Base-by-base conservation (phyloP, 2,888 invertebrate species). In the Vesta saturnalis region DNA sequence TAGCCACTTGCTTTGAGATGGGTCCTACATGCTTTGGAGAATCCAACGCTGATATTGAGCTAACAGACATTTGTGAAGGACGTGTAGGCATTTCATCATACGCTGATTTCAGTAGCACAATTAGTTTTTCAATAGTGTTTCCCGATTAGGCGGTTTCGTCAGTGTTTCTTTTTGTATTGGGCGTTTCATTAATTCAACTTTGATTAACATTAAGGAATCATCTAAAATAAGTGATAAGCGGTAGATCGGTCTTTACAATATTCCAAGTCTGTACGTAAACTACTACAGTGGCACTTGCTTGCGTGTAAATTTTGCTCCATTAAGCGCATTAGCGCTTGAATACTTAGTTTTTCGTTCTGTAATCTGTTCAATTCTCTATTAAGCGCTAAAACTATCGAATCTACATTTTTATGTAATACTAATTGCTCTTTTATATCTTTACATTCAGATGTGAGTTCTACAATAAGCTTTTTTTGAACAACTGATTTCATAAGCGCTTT, bases 11-110 rank as follows among this genome's bases (percentile, higher is more conserved):
- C 76, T 88, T 89, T 0, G 90, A 90, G 69, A 91, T 83, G 72
- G 91, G 90, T 6, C 91, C 91, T 67, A 91, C 86, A 79, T 90
- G 90, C 10, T 91, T 91, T 72, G 88, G 87, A 57, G 86, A 84
- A 74, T 92, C 91, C 18, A 89, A 83, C 43, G 86, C 86, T 1
- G 83, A 56, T 10, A 68, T 22, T 6, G 67, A 71, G 4, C 76
- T 74, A n/a, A 83, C 73, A 1, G 83, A 80, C 18, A 79, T 85
- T 21, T 87, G 77, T 0, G 89, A 88, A 21, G 85, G 85, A 43
- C 85, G 77, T 10, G 79, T 77, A 1, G 79, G 77, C 19, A 83
- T 77, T 0, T 84, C 78, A 14, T 79, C 79, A 35, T 52, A 88
- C 1, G 79, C 80, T 70, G 78, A 79, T 35, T 74, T 80, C 39